These are phyloP conservation scores for Clusia tigrina DNA, from an alignment of 2,888 invertebrate species.

Conservation along the genomic window DNA sequence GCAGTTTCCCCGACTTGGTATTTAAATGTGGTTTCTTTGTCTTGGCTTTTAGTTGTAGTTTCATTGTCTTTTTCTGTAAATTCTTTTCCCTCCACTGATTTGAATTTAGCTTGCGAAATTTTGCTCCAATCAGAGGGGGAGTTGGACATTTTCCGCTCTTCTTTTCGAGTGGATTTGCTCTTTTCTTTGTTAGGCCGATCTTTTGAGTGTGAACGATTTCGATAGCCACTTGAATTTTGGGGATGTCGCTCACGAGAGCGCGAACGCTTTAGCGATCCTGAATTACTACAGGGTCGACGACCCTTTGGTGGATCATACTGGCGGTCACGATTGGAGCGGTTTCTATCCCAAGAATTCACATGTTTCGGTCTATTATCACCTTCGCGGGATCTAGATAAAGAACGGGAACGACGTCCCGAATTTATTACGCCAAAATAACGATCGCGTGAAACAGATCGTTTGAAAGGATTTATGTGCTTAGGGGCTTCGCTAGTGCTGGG, in stretches of 20 bases:
- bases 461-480: slow-evolving; percentile 37
- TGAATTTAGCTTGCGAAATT: not conserved
- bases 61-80: too few species aligned
- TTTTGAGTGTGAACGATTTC: slow-evolving; percentile 17
- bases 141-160: not conserved
- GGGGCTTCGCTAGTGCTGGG: slow-evolving; percentile 15
- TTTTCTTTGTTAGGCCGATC: too few species aligned
- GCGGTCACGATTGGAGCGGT: not conserved
- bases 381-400: slow-evolving; percentile 24
- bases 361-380: slow-evolving; percentile 20
- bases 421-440: slow-evolving; percentile 28
- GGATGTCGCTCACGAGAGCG: slow-evolving; percentile 25
- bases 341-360: not conserved
- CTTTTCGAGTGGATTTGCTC: too few species aligned
- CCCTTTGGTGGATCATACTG: slow-evolving; percentile 10
- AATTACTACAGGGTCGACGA: slow-evolving; percentile 20
- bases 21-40: too few species aligned
- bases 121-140: not conserved
- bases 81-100: slow-evolving; percentile 1
- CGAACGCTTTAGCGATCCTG: slow-evolving; percentile 27
- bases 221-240: not conserved
- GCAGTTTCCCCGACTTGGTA: slow-evolving; percentile 25
- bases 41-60: slow-evolving; percentile 31
- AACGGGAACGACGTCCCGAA: slow-evolving; percentile 26
- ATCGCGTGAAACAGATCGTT: slow-evolving; percentile 36